Evolutionary conservation across 2,113 vertebrate species (phyloP).

Genomic region (Cyrtonyx montezumae): DNA sequence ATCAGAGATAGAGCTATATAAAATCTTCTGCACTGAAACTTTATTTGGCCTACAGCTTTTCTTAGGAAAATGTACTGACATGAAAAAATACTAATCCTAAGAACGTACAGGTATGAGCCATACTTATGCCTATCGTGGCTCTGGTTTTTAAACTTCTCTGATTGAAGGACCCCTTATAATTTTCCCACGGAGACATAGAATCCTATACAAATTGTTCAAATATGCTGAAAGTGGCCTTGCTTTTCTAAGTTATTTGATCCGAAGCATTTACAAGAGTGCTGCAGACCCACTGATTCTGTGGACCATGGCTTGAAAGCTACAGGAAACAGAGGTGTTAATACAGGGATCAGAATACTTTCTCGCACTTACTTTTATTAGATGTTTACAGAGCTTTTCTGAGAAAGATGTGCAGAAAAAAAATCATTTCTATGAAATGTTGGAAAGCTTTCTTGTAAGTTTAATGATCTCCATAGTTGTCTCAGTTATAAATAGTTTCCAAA

Average conservation of each 20-base stretch:
- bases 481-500: neutral
- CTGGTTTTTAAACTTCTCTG: neutral
- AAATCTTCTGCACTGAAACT: neutral
- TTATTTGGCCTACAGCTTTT: neutral
- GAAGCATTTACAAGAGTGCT: neutral
- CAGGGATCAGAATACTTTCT: neutral
- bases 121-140: neutral
- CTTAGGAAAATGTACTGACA: neutral
- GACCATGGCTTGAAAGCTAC: neutral
- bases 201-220: neutral
- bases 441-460: neutral
- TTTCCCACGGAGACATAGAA: neutral
- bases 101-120: neutral
- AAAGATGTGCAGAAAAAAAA: neutral
- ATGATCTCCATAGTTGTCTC: neutral
- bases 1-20: neutral
- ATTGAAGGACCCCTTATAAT: neutral
- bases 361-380: neutral
- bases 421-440: neutral
- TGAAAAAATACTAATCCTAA: neutral
- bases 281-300: neutral
- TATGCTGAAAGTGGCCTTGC: neutral
- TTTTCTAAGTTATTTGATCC: neutral
- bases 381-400: neutral
- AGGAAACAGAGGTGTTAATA: neutral